phyloP scores from a whole-genome alignment of 1,140 invertebrate genomes.

The Platyura marginata region DNA sequence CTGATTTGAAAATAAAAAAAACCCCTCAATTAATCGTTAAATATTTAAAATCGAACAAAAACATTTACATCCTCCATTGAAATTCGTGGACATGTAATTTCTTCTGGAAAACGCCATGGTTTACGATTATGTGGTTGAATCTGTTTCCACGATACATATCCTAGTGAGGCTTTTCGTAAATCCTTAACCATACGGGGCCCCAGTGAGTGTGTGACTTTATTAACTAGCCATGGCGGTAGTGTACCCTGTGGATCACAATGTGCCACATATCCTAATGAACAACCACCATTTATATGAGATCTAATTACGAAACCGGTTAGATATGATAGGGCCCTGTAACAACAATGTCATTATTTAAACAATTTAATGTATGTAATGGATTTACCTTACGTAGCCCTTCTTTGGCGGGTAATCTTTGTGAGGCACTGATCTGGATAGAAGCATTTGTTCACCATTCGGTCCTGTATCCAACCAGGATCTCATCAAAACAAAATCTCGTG shows the following conservation, averaged over 20 bases:
- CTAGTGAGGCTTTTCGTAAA: conserved; percentile 59
- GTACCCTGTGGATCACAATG: conserved; percentile 78
- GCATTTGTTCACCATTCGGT: conserved; percentile 50
- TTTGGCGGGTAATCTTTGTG: conserved; percentile 65
- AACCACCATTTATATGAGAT: conserved; percentile 29
- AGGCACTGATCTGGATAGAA: conserved; percentile 78
- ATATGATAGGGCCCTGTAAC: conserved; percentile 39
- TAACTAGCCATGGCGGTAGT: conserved; percentile 74
- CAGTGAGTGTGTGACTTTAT: conserved; percentile 71
- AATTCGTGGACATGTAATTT: conserved; percentile 48
- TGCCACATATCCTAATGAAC: conserved; percentile 66
- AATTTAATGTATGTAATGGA: background rate
- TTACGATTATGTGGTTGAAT: conserved; percentile 51
- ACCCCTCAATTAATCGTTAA: background rate
- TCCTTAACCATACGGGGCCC: conserved; percentile 68
- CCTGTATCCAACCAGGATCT: conserved; percentile 78
- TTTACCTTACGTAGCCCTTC: conserved; percentile 58
- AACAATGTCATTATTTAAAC: background rate
- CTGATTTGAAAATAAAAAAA: background rate
- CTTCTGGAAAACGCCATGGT: conserved; percentile 75
- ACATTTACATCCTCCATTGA: conserved; percentile 41
- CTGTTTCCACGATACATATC: conserved; percentile 61
- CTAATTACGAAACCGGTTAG: conserved; percentile 45
- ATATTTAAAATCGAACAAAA: background rate
- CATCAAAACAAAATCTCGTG: conserved; percentile 79